Percentiles rank a stretch among this genome's conserved stretches.
Conservation (phyloP, 2,113 vertebrate species). For the Trogon surrucura region DNA sequence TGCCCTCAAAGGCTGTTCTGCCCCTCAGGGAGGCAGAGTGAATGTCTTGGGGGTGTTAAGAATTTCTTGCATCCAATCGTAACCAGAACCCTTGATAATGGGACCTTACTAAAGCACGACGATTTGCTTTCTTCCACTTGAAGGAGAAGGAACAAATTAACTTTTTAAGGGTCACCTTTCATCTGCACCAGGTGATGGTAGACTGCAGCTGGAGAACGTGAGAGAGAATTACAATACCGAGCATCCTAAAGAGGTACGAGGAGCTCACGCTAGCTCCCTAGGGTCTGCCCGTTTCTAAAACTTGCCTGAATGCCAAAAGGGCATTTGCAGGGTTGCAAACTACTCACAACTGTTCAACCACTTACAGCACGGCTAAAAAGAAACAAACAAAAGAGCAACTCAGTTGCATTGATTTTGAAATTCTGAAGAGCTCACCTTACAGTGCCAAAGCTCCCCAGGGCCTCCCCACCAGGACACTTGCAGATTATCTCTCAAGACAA, state of each 20-base stretch:
- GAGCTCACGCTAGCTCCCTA: not conserved
- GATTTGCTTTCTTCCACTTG: not conserved
- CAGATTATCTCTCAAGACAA: not conserved
- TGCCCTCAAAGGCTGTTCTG: not conserved
- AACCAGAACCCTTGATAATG: not conserved
- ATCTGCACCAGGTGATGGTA: not conserved
- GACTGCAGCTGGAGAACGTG: not conserved
- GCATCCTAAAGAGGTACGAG: not conserved
- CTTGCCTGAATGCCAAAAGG: not conserved
- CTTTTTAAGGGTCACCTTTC: not conserved
- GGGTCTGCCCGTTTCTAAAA: not conserved
- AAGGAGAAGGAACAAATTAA: not conserved
- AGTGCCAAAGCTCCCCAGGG: not conserved
- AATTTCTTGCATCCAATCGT: not conserved
- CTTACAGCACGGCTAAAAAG: not conserved
- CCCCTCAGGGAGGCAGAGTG: not conserved
- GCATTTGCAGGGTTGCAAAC: not conserved
- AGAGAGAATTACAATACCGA: not conserved
- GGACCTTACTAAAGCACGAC: not conserved
- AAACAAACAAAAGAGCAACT: not conserved
- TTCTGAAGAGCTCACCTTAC: not conserved
- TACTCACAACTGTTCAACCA: not conserved
- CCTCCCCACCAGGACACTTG: not conserved
- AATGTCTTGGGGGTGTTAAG: not conserved
- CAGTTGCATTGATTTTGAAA: not conserved